Conservation (phyloP, 2,113 vertebrate species). For the Scalopus aquaticus region DNA sequence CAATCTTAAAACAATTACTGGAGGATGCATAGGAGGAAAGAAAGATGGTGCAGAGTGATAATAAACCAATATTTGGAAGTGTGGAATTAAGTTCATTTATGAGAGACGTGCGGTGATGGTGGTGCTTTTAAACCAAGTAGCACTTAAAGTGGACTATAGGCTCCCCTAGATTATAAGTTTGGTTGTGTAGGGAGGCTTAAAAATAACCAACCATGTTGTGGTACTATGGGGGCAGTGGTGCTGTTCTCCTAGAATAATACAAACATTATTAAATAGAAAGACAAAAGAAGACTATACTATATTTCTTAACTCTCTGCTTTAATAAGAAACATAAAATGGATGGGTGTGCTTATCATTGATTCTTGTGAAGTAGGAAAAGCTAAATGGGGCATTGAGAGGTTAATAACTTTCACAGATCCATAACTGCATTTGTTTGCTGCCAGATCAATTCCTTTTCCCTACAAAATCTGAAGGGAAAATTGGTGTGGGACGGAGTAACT, state of each 20-base stretch:
- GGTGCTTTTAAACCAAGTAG: conserved; percentile 30
- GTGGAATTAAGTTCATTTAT: background rate
- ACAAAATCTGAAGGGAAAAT: conserved; percentile 53
- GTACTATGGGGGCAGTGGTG: rapidly evolving
- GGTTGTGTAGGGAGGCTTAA: background rate
- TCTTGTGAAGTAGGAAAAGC: conserved; percentile 48
- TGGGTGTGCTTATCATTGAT: conserved; percentile 58
- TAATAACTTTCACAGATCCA: conserved; percentile 74
- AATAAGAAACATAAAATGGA: conserved; percentile 51
- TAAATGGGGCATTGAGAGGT: conserved; percentile 66
- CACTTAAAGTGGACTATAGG: conserved; percentile 8
- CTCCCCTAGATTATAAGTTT: background rate
- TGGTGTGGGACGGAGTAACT: conserved; percentile 18
- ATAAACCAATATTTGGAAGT: background rate
- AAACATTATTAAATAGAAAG: background rate
- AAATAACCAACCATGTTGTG: background rate
- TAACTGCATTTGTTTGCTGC: conserved; percentile 50
- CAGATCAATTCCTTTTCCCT: conserved; percentile 58
- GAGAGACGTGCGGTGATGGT: background rate
- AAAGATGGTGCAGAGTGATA: background rate
- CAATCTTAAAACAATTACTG: background rate
- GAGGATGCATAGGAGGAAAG: background rate
- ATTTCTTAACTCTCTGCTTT: conserved; percentile 53
- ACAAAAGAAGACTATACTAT: background rate
- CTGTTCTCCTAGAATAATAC: background rate